phyloP scores from a whole-genome alignment of 2,113 vertebrate species.

The Mixornis gularis region DNA sequence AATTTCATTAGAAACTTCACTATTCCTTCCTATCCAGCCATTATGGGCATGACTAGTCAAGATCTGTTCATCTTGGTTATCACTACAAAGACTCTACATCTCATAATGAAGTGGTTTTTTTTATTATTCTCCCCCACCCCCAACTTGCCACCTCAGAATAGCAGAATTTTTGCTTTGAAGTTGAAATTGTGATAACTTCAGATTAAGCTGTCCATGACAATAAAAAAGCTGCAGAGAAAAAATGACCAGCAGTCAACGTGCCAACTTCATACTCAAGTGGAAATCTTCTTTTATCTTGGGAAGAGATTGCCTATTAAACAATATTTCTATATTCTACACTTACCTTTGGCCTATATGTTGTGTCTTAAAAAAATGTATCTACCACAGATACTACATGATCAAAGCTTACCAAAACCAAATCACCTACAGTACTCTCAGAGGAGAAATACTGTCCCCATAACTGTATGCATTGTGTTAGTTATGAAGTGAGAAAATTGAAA shows the following conservation, averaged over 20 bases:
- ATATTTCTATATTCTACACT: neutral
- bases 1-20: neutral
- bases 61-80: neutral
- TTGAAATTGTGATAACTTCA: neutral
- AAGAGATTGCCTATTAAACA: neutral
- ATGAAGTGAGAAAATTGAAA: neutral
- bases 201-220: neutral
- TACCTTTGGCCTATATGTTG: neutral
- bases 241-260: neutral
- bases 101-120: neutral
- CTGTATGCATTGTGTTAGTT: neutral
- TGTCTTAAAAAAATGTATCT: neutral
- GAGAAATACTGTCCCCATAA: neutral
- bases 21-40: neutral
- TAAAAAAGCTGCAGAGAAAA: neutral
- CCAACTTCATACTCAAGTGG: neutral
- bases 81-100: neutral
- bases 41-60: neutral
- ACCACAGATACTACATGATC: neutral
- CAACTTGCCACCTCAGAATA: neutral
- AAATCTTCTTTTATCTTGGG: neutral
- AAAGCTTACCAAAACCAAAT: neutral
- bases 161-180: neutral
- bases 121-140: rapidly evolving
- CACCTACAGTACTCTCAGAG: neutral